Conservation (phyloP, 2,797 vertebrate species). For the Sitta carolinensis region DNA sequence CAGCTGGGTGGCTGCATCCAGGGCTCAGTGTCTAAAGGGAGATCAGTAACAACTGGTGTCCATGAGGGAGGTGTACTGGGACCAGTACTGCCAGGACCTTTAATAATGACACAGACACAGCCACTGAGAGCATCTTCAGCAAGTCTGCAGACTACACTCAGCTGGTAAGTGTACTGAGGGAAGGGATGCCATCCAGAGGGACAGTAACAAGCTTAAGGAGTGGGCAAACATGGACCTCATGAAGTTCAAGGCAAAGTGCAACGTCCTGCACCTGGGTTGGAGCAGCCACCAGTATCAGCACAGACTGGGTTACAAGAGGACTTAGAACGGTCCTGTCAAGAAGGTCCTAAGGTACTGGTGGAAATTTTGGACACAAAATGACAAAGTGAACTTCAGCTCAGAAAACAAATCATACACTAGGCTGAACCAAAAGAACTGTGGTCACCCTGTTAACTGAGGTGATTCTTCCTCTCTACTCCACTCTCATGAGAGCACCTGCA, state of each 20-base stretch:
- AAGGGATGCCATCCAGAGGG: background rate
- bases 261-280: rapidly evolving
- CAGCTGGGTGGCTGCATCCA: background rate
- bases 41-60: background rate
- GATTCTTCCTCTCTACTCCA: background rate
- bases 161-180: background rate
- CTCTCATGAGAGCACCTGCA: background rate
- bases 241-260: background rate
- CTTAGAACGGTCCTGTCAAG: background rate
- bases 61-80: rapidly evolving
- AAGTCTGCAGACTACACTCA: background rate
- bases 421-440: background rate
- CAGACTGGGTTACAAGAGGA: background rate
- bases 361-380: rapidly evolving
- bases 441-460: rapidly evolving
- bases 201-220: background rate
- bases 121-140: rapidly evolving
- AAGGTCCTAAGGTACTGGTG: background rate
- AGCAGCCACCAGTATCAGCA: background rate
- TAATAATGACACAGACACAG: background rate
- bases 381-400: background rate
- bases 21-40: background rate
- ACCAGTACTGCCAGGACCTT: background rate
- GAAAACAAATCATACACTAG: background rate
- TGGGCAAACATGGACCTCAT: background rate